phyloP scores from a whole-genome alignment of 2,797 vertebrate genomes.

The Acestrorhynchus altus region DNA sequence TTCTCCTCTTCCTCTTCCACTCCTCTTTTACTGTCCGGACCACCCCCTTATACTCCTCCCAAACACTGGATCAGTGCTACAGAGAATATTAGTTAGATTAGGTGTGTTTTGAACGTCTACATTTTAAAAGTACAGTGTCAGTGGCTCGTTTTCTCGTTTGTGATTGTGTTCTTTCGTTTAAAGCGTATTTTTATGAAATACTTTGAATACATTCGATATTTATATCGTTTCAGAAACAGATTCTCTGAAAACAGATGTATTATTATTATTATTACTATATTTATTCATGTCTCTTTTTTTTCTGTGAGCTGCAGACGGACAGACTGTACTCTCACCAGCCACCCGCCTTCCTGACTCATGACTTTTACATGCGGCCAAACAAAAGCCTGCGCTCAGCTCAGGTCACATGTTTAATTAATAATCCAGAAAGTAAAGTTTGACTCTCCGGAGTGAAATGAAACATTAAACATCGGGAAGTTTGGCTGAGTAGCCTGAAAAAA shows the following conservation, averaged over 20 bases:
- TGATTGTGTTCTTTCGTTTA: too few relatives aligned
- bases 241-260: too few relatives aligned
- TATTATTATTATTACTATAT: too few relatives aligned
- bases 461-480: constrained; percentile 22
- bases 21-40: not conserved
- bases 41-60: too few relatives aligned
- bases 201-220: too few relatives aligned
- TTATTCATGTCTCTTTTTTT: not conserved
- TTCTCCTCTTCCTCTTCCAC: not conserved
- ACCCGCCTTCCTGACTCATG: not conserved
- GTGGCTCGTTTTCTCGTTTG: too few relatives aligned
- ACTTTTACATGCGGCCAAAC: constrained; percentile 45
- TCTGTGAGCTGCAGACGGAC: not conserved
- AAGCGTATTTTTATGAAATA: too few relatives aligned
- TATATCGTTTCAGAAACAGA: too few relatives aligned
- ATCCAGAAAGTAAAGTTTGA: constrained; percentile 46
- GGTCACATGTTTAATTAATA: constrained; percentile 63
- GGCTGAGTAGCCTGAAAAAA: constrained; percentile 1
- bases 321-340: not conserved
- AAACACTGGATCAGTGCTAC: too few relatives aligned
- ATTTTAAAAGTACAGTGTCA: too few relatives aligned
- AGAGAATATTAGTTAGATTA: too few relatives aligned
- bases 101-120: too few relatives aligned
- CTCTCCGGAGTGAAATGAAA: not conserved
- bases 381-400: constrained; percentile 31